A percentile compares a stretch with the other conserved stretches of the same genome.
Evolutionary conservation across 2,888 invertebrate genomes (phyloP).

Genomic region (Pilophorus perplexus): DNA sequence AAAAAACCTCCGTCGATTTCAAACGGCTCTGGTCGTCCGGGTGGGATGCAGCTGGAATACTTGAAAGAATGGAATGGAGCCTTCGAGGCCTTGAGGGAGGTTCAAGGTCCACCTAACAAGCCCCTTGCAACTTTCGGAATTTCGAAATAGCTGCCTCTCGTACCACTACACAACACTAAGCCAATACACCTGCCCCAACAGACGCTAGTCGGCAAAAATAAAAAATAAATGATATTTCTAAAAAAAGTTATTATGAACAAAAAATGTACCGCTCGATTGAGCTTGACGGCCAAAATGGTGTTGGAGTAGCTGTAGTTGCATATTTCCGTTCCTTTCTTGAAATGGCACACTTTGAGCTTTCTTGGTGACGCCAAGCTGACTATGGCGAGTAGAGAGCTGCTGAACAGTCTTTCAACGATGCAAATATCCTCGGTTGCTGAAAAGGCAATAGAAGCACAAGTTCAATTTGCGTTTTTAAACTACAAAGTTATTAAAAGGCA

Average conservation of each 20-base stretch:
- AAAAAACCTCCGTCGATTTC: too few relatives aligned
- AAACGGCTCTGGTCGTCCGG: too few relatives aligned
- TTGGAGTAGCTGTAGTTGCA: slow-evolving; percentile 95
- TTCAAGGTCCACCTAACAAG: slow-evolving; percentile 14
- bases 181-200: slow-evolving; percentile 14
- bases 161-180: not conserved
- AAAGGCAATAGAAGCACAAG: not conserved
- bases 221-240: too few relatives aligned
- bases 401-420: slow-evolving; percentile 93
- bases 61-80: too few relatives aligned
- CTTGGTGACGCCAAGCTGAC: slow-evolving; percentile 89
- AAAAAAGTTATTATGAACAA: too few relatives aligned
- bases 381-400: slow-evolving; percentile 93
- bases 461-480: not conserved
- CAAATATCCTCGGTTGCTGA: slow-evolving; percentile 75
- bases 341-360: slow-evolving; percentile 92
- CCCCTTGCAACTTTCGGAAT: slow-evolving; percentile 12
- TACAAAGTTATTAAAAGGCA: too few relatives aligned
- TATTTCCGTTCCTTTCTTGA: slow-evolving; percentile 95
- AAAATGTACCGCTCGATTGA: slow-evolving; percentile 89
- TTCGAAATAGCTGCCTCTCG: slow-evolving; percentile 6
- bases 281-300: slow-evolving; percentile 90
- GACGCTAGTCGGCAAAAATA: too few relatives aligned
- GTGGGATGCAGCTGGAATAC: too few relatives aligned
- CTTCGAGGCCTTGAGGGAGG: slow-evolving; percentile 12